These are phyloP conservation scores for Nymphalis polychloros DNA, from an alignment of 2,888 invertebrate species.

Conservation along the genomic window DNA sequence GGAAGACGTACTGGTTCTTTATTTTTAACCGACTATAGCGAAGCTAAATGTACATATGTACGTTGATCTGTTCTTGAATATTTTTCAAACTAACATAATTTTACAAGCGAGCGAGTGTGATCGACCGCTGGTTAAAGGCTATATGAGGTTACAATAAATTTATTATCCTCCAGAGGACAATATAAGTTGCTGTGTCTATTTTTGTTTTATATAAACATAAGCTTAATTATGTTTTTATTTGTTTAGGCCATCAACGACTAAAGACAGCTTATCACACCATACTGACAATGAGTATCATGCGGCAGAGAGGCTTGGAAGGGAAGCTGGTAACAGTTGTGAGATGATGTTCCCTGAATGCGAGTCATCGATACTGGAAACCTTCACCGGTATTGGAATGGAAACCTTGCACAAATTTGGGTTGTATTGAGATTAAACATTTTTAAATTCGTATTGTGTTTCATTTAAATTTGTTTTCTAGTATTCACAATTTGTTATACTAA, in stretches of 20 bases:
- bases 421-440: constrained; percentile 41
- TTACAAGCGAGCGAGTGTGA: too few relatives aligned
- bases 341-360: constrained; percentile 84
- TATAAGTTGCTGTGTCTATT: too few relatives aligned
- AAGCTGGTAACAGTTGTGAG: constrained; percentile 76
- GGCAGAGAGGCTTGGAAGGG: constrained; percentile 85
- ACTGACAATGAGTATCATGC: constrained; percentile 87
- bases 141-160: too few relatives aligned
- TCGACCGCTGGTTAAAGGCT: too few relatives aligned
- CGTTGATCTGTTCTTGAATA: too few relatives aligned
- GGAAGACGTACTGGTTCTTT: too few relatives aligned
- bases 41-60: too few relatives aligned
- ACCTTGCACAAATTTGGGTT: constrained; percentile 72
- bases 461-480: neutral
- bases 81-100: too few relatives aligned
- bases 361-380: constrained; percentile 81
- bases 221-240: neutral
- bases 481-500: too few relatives aligned
- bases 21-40: too few relatives aligned
- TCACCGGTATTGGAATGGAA: constrained; percentile 76
- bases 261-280: constrained; percentile 83
- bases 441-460: neutral
- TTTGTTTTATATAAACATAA: neutral
- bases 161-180: too few relatives aligned
- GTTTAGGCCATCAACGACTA: constrained; percentile 86